phyloP scores from a whole-genome alignment of 2,888 invertebrate genomes.

The Malachius bipustulatus region DNA sequence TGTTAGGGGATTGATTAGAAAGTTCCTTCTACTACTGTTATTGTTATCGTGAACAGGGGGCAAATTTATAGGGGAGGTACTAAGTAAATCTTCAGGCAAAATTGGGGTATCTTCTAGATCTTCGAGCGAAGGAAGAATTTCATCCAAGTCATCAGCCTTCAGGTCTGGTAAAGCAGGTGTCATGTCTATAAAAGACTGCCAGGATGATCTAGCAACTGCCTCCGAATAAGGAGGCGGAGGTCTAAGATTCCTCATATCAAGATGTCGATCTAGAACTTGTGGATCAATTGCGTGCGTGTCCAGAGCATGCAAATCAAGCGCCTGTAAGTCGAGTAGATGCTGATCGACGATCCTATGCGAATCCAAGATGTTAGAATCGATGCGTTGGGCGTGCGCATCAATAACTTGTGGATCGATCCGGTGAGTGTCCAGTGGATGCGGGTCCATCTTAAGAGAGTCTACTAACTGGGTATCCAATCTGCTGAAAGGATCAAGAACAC shows the following conservation, averaged over 20 bases:
- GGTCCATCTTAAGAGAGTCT: too few relatives aligned
- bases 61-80: constrained; percentile 34
- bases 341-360: neutral
- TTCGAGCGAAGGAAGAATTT: constrained; percentile 49
- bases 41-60: constrained; percentile 3
- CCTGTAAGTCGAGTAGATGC: constrained; percentile 2
- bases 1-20: constrained; percentile 82
- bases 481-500: neutral
- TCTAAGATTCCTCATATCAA: constrained; percentile 16
- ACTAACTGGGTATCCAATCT: too few relatives aligned
- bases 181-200: constrained; percentile 24
- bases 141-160: constrained; percentile 47
- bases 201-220: constrained; percentile 21
- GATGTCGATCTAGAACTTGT: neutral
- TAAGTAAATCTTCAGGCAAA: constrained; percentile 38
- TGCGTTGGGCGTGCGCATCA: neutral
- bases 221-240: constrained; percentile 28
- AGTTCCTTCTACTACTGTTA: constrained; percentile 30
- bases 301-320: neutral
- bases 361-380: neutral
- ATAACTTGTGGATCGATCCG: neutral
- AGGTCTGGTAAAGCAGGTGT: constrained; percentile 35
- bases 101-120: constrained; percentile 44
- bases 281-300: constrained; percentile 1
- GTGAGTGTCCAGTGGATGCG: neutral